Percentiles rank a stretch among this genome's conserved stretches.
Conservation (phyloP, 2,888 invertebrate species). For the Esperia sulphurella region DNA sequence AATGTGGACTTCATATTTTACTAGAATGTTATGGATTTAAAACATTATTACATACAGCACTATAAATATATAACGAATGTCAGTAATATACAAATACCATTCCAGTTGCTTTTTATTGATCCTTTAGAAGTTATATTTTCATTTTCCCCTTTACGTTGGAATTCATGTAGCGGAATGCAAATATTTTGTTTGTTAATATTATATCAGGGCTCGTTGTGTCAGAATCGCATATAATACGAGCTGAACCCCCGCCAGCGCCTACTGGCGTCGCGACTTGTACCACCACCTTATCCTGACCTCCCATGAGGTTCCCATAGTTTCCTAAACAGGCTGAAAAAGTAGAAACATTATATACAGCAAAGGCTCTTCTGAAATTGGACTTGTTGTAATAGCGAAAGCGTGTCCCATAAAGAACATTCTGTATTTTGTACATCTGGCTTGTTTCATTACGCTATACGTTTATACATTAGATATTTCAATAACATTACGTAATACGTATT, state of each 20-base stretch:
- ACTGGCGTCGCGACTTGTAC: slow-evolving; percentile 32
- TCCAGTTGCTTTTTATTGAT: slow-evolving; percentile 2
- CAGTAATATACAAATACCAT: too few species aligned
- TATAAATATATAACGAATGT: too few species aligned
- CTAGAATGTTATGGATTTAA: too few species aligned
- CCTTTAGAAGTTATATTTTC: slow-evolving; percentile 19
- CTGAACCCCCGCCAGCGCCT: slow-evolving; percentile 40
- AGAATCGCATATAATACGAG: slow-evolving; percentile 46
- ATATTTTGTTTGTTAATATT: slow-evolving; percentile 49
- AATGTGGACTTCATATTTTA: slow-evolving; percentile 8
- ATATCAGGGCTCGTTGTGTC: slow-evolving; percentile 43
- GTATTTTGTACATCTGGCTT: slow-evolving; percentile 69
- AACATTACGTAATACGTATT: neutral
- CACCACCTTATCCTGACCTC: slow-evolving; percentile 36
- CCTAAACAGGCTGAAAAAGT: slow-evolving; percentile 25
- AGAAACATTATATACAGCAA: slow-evolving; percentile 31
- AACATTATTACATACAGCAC: too few species aligned
- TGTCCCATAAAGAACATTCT: slow-evolving; percentile 69
- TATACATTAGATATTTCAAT: slow-evolving; percentile 26
- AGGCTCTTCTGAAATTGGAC: slow-evolving; percentile 50
- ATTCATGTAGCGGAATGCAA: slow-evolving; percentile 29
- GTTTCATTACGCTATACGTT: slow-evolving; percentile 53
- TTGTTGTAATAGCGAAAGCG: slow-evolving; percentile 61
- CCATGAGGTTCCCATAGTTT: slow-evolving; percentile 22
- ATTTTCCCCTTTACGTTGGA: slow-evolving; percentile 24